These are phyloP conservation scores for Acromyrmex echinatior DNA, from an alignment of 1,140 invertebrate genomes.

Conservation along the genomic window DNA sequence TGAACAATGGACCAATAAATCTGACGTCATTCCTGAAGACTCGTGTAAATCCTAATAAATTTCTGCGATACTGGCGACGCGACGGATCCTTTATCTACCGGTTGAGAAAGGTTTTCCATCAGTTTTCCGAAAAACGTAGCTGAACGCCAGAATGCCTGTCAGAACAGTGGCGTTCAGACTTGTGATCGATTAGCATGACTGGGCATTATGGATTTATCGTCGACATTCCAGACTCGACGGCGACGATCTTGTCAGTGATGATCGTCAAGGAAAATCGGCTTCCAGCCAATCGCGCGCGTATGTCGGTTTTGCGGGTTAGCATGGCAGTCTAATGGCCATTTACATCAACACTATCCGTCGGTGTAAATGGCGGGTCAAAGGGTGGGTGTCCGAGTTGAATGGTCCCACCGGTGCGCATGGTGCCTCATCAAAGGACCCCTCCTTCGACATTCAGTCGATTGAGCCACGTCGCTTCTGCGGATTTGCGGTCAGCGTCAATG, in stretches of 20 bases:
- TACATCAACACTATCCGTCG: constrained; percentile 50
- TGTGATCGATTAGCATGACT: constrained; percentile 53
- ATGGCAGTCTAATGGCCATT: constrained; percentile 51
- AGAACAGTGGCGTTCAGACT: not conserved
- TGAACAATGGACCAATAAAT: constrained; percentile 48
- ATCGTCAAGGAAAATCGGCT: constrained; percentile 49
- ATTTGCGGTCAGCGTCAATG: constrained; percentile 48
- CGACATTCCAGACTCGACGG: constrained; percentile 30
- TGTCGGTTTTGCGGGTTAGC: constrained; percentile 48
- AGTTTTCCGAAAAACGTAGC: not conserved
- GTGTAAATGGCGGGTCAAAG: constrained; percentile 46
- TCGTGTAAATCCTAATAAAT: constrained; percentile 53
- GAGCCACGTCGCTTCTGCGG: constrained; percentile 42
- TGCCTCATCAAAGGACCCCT: constrained; percentile 45
- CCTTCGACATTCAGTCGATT: constrained; percentile 50
- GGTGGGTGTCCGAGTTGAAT: constrained; percentile 46
- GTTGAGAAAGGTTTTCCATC: constrained; percentile 8
- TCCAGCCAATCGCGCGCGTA: constrained; percentile 39
- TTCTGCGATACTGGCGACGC: constrained; percentile 18
- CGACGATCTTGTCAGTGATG: constrained; percentile 29
- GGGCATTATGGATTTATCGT: constrained; percentile 43
- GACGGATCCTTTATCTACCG: constrained; percentile 22
- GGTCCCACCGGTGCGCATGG: constrained; percentile 36
- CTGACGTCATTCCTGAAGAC: constrained; percentile 38
- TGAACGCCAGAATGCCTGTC: constrained; percentile 5